phyloP scores from a whole-genome alignment of 2,113 vertebrate genomes.

The Puffinus mauretanicus region DNA sequence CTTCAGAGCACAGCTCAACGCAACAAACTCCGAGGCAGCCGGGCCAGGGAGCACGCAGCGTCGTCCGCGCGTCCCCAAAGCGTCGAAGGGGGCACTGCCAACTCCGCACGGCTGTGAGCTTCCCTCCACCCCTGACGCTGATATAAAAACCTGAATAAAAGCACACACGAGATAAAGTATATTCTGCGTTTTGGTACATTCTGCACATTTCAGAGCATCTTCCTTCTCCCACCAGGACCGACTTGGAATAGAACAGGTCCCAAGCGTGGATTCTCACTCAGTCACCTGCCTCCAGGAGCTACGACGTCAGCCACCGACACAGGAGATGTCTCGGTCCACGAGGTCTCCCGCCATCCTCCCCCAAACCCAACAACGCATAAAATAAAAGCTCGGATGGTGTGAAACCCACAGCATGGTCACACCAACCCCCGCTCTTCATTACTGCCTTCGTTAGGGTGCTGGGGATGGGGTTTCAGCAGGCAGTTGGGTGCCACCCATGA shows the following conservation, averaged over 20 bases:
- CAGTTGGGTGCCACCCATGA: neutral
- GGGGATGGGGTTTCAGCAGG: neutral
- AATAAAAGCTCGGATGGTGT: neutral
- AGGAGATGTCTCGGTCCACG: neutral
- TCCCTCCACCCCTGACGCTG: accelerated
- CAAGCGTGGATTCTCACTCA: neutral
- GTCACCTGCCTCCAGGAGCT: neutral
- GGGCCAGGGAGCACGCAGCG: too few species aligned
- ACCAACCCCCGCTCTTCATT: accelerated
- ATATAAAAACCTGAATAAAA: neutral
- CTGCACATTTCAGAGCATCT: neutral
- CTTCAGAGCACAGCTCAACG: neutral
- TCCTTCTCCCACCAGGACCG: too few species aligned
- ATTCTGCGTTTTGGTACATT: neutral
- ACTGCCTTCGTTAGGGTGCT: neutral
- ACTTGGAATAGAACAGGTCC: neutral
- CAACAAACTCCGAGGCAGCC: neutral
- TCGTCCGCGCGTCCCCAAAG: accelerated
- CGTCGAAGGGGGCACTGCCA: accelerated
- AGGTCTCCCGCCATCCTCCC: neutral
- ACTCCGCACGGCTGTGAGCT: accelerated
- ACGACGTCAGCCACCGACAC: accelerated
- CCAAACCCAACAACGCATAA: accelerated
- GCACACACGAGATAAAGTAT: accelerated
- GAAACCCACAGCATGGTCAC: neutral